These are phyloP conservation scores for Alethe diademata DNA, from an alignment of 2,113 vertebrate species.

Conservation along the genomic window DNA sequence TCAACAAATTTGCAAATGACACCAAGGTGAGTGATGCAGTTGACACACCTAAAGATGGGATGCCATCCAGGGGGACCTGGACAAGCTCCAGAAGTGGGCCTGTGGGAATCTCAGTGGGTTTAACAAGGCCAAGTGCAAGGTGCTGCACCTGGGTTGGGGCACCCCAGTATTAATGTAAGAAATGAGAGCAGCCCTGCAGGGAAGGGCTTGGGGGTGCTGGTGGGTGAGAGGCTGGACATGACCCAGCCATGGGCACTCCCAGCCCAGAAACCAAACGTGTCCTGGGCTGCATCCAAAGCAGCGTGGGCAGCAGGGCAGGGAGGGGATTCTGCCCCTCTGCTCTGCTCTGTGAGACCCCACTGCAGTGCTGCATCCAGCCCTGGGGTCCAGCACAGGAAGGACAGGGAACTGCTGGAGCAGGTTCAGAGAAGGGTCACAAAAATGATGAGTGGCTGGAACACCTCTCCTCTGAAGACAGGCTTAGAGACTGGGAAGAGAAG, in stretches of 20 bases:
- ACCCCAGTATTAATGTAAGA: neutral
- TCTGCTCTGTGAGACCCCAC: neutral
- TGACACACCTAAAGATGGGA: neutral
- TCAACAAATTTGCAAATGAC: neutral
- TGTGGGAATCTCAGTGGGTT: neutral
- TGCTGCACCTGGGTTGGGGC: neutral
- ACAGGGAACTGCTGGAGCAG: neutral
- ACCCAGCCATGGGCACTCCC: neutral
- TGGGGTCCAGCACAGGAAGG: too few relatives aligned
- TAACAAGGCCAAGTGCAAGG: neutral
- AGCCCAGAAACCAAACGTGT: neutral
- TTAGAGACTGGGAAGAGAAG: neutral
- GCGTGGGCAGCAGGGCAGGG: neutral
- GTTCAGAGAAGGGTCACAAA: neutral
- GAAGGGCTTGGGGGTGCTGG: accelerated
- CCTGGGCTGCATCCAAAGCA: neutral
- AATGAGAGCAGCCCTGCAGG: accelerated
- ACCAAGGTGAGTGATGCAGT: neutral
- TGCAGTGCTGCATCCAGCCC: accelerated
- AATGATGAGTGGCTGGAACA: neutral
- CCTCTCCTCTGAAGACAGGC: neutral
- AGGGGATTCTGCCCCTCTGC: neutral
- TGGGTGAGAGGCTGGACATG: neutral
- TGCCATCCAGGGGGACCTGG: neutral
- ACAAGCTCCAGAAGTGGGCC: neutral